Base-by-base conservation (phyloP, 23 tunicate genomes). In the Trididemnum nubilum region DNA sequence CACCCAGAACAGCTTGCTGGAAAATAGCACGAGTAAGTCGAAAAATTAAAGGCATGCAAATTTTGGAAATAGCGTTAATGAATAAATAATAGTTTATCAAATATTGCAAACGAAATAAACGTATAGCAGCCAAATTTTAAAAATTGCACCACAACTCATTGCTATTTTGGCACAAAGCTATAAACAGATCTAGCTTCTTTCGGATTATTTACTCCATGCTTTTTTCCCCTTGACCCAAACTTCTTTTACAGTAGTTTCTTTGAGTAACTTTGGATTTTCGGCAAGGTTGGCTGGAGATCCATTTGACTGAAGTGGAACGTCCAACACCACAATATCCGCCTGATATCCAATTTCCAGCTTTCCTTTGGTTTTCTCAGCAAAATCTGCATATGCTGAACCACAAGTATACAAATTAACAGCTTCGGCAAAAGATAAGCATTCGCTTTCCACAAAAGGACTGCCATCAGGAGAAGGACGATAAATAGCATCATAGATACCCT, bases 401-500 rank as follows among this genome's bases (percentile, higher is more conserved):
- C 72, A 37, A 4, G 99, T 89, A 77, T 89, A 95, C 51, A 95
- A 30, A 66, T 78, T 79, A 0, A 95, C 83, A 27, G 99, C 96
- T 80, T 95, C 97, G 28, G 51, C 22, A 74, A 95, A 90, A 4
- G 92, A 82, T 35, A 95, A 76, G 26, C 89, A 76, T 79, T 95
- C 99, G 27, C 65, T 63, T 12, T 54, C 34, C 2, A 61, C 72
- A 72, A 90, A 90, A 21, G 66, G 38, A 25, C 50, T 34, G 4
- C 92, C 90, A 57, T 80, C 85, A 36, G 76, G 86, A 0, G 81
- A 33, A 21, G 76, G 82, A 35, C 91, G 82, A 33, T 73, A 80
- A 4, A 95, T 90, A 19, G 92, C 99, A 83, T 90, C 99, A 64
- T 90, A 83, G 5, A 95, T 86, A 0, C 96, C 99, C 39, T 74